Conservation (phyloP, 2,113 vertebrate species). For the Dromiciops gliroides region DNA sequence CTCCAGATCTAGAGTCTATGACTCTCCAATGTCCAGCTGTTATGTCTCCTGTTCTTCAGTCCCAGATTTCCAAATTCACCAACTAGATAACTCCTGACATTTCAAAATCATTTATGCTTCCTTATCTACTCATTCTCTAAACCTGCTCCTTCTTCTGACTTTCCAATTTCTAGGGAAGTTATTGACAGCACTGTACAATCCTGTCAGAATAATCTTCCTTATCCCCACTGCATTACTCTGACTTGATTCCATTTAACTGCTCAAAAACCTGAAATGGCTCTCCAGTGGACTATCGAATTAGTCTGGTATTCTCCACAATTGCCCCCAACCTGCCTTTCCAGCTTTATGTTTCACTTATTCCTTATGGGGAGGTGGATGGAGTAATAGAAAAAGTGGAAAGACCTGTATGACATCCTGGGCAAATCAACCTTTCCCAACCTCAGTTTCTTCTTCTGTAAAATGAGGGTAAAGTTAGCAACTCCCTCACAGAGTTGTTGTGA, state of each 20-base stretch:
- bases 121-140: not conserved
- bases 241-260: not conserved
- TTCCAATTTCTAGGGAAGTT: not conserved
- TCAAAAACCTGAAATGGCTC: not conserved
- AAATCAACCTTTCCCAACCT: not conserved
- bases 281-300: not conserved
- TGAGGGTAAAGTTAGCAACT: not conserved
- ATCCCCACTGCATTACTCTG: not conserved
- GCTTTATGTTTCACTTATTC: not conserved
- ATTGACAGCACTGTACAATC: not conserved
- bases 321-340: not conserved
- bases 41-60: not conserved
- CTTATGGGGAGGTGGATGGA: not conserved
- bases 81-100: not conserved
- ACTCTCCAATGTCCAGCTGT: not conserved
- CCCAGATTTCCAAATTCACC: not conserved
- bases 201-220: not conserved
- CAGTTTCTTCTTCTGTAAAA: not conserved
- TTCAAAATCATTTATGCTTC: not conserved
- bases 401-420: not conserved
- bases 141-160: not conserved
- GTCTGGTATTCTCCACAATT: not conserved
- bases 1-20: not conserved
- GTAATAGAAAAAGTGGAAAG: not conserved
- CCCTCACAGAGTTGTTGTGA: not conserved